A percentile compares a stretch with the other conserved stretches of the same genome.
Evolutionary conservation across 2,797 vertebrate genomes (phyloP).

Genomic region (Scyliorhinus canicula): DNA sequence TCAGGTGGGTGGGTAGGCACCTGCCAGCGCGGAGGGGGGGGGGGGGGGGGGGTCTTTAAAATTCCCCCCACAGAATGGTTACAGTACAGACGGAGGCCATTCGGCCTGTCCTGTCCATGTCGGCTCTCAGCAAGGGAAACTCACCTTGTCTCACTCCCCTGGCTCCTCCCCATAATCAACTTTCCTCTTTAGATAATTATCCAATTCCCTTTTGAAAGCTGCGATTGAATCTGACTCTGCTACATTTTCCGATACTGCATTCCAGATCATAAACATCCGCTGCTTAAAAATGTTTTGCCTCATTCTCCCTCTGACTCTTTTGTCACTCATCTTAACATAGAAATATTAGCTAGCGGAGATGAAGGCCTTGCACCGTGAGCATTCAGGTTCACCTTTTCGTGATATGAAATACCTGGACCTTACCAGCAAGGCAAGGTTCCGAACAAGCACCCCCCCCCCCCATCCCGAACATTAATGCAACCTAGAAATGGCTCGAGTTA

Average conservation of each 20-base stretch:
- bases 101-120: neutral
- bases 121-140: neutral
- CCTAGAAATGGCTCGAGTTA: neutral
- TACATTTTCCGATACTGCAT: neutral
- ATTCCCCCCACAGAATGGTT: too few species aligned
- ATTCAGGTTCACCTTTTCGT: neutral
- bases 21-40: too few species aligned
- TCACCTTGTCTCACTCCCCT: neutral
- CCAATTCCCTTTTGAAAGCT: neutral
- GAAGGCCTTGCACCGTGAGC: neutral
- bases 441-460: too few species aligned
- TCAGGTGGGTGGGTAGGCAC: too few species aligned
- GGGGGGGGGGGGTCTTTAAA: too few species aligned
- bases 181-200: neutral
- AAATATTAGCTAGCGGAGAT: neutral
- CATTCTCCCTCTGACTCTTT: neutral
- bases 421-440: neutral
- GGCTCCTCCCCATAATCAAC: neutral
- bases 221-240: neutral
- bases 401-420: neutral
- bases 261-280: neutral
- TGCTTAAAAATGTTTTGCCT: too few species aligned
- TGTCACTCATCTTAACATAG: neutral
- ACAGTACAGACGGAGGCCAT: too few species aligned
- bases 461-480: neutral